Evolutionary conservation across 2,113 vertebrate species (phyloP), one percentile per base, ranked within the genome.

Genomic region (Genyomyrus donnyi): DNA sequence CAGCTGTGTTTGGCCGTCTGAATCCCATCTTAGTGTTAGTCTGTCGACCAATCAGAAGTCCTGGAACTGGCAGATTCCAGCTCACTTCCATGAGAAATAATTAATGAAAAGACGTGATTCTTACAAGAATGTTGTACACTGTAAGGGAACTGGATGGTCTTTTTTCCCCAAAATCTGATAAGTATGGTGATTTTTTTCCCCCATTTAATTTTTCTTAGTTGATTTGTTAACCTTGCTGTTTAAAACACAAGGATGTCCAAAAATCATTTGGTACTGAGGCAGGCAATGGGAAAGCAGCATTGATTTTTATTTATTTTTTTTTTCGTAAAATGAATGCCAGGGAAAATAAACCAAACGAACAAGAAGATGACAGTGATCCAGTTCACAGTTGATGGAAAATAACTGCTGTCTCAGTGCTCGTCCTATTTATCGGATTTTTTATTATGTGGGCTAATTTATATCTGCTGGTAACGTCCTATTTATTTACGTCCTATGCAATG

Each of bases 21-120:
- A 90, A 91, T 91, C 93, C 56, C 88, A 46, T 74, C 89, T 90
- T 90, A 92, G 91, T 48, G 70, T 66, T 85, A 90, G 91, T 91
- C 93, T 91, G 90, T 91, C 90, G 90, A 91, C 89, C 19, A 6
- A 31, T 50, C 45, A 31, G n/a, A 53, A 87, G 15, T 3, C 49
- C 13, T 21, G 5, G 27, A 17, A 27, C 4, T 11, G 11, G 31
- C n/a, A 42, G 8, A 24, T 88, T 39, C 49, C 31, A 24, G 52
- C 53, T 45, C 21, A 46, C 13, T 77, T 85, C 24, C 62, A 27
- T 66, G n/a, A 27, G 9, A 66, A 66, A 27, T 27, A n/a, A 85
- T 11, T 52, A 24, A 19, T 3, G 50, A 21, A 45, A 42, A 13
- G 17, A 58, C 1, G 3, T 88, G 56, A n/a, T n/a, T 62, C 56